phyloP scores from a whole-genome alignment of 2,888 invertebrate genomes.

The Amphiduros pacificus region DNA sequence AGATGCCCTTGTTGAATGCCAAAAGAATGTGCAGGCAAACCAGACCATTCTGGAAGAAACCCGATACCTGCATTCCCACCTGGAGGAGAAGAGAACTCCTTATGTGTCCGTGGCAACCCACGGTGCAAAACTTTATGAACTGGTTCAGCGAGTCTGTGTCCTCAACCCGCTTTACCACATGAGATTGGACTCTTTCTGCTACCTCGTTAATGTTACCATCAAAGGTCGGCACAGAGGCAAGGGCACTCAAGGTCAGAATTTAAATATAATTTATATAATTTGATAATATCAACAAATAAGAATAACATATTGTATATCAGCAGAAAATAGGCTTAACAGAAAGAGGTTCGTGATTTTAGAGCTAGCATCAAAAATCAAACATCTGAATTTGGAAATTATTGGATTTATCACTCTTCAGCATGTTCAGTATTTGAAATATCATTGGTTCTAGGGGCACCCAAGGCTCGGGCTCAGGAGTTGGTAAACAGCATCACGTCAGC shows the following conservation, averaged over 20 bases:
- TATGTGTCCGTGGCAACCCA: slow-evolving; percentile 51
- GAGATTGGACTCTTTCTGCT: slow-evolving; percentile 47
- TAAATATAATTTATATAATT: neutral
- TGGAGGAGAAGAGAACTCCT: slow-evolving; percentile 50
- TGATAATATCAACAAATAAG: neutral
- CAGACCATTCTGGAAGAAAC: slow-evolving; percentile 52
- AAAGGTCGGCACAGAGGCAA: slow-evolving; percentile 48
- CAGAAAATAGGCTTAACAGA: too few relatives aligned
- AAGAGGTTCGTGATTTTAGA: neutral
- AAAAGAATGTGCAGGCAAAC: slow-evolving; percentile 46
- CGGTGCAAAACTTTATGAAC: slow-evolving; percentile 50
- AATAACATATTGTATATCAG: too few relatives aligned
- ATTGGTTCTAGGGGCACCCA: slow-evolving; percentile 41
- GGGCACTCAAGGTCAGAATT: slow-evolving; percentile 43
- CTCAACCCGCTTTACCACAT: slow-evolving; percentile 50
- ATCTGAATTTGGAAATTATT: neutral
- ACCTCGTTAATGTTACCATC: slow-evolving; percentile 44
- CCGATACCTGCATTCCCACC: slow-evolving; percentile 35
- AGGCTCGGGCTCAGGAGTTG: slow-evolving; percentile 52
- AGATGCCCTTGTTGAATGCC: slow-evolving; percentile 47
- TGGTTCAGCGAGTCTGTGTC: slow-evolving; percentile 45
- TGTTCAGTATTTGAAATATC: too few relatives aligned
- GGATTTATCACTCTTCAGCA: too few relatives aligned
- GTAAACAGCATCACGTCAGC: slow-evolving; percentile 46
- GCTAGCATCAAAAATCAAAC: neutral